Conservation (phyloP, 2,888 invertebrate genomes). For the Seira musarum region DNA sequence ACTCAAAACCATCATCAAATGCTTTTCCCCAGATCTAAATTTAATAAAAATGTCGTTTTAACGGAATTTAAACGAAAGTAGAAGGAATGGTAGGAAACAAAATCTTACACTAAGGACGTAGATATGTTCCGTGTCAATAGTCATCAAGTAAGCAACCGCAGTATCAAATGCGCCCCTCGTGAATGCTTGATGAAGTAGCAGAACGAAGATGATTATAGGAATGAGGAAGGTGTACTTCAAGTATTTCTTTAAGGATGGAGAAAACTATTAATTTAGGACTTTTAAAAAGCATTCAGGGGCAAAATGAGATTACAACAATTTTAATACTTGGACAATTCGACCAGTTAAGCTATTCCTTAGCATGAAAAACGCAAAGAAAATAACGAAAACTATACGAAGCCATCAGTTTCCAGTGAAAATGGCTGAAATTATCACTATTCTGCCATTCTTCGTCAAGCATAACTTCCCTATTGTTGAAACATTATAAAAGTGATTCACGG, state of each 20-base stretch:
- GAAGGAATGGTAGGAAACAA: too few species aligned
- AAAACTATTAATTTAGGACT: too few species aligned
- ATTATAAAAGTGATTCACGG: too few species aligned
- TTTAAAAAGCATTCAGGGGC: too few species aligned
- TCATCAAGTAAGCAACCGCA: conserved; percentile 2
- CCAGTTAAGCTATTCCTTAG: too few species aligned
- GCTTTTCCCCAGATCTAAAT: conserved; percentile 61
- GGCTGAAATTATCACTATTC: neutral
- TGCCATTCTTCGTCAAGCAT: conserved; percentile 44
- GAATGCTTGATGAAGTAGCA: conserved; percentile 23
- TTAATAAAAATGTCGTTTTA: too few species aligned
- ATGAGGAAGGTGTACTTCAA: neutral
- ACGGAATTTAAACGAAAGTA: too few species aligned
- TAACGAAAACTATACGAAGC: conserved; percentile 30
- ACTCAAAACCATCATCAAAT: conserved; percentile 57
- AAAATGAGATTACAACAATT: too few species aligned
- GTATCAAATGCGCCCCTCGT: neutral
- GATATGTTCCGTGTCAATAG: conserved; percentile 1
- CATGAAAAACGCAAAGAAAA: too few species aligned
- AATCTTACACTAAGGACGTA: conserved; percentile 28
- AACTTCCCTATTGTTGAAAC: conserved; percentile 22
- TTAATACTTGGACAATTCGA: too few species aligned
- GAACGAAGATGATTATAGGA: neutral
- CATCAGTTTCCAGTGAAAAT: conserved; percentile 46
- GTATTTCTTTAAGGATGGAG: conserved; percentile 20